Conservation (phyloP, 1,140 invertebrate genomes). For the Trialeurodes vaporariorum region DNA sequence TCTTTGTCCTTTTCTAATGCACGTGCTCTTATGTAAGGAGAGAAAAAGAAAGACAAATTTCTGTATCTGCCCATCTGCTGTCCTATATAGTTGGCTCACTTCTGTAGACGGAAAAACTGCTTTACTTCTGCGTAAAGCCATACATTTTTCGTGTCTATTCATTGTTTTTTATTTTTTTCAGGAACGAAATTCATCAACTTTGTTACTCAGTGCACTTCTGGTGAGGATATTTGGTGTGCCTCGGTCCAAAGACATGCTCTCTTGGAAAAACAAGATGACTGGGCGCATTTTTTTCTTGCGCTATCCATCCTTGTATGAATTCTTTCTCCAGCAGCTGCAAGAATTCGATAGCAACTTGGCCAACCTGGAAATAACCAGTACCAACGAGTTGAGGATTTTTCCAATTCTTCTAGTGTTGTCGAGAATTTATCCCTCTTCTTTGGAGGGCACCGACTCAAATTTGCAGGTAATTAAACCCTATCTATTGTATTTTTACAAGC, state of each 20-base stretch:
- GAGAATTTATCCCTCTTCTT: slow-evolving; percentile 58
- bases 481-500: slow-evolving; percentile 4
- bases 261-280: slow-evolving; percentile 63
- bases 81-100: slow-evolving; percentile 13
- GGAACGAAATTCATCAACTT: slow-evolving; percentile 75
- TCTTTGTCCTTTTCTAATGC: too few relatives aligned
- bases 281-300: slow-evolving; percentile 70
- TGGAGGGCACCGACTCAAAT: slow-evolving; percentile 40
- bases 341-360: slow-evolving; percentile 36
- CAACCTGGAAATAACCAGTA: slow-evolving; percentile 28
- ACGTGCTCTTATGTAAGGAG: too few relatives aligned
- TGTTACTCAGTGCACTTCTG: slow-evolving; percentile 74
- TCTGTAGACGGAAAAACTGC: too few relatives aligned
- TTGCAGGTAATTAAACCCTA: slow-evolving; percentile 20
- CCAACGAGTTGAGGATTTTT: slow-evolving; percentile 41
- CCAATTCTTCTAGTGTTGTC: slow-evolving; percentile 67
- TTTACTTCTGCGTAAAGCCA: too few relatives aligned
- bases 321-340: slow-evolving; percentile 54
- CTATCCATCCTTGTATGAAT: slow-evolving; percentile 66
- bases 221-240: slow-evolving; percentile 83
- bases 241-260: slow-evolving; percentile 53
- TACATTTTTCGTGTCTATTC: slow-evolving; percentile 1
- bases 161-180: slow-evolving; percentile 31
- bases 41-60: too few relatives aligned
- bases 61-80: not conserved